These are phyloP conservation scores for Glossophaga mutica DNA, from an alignment of 2,797 vertebrate genomes.

Conservation along the genomic window DNA sequence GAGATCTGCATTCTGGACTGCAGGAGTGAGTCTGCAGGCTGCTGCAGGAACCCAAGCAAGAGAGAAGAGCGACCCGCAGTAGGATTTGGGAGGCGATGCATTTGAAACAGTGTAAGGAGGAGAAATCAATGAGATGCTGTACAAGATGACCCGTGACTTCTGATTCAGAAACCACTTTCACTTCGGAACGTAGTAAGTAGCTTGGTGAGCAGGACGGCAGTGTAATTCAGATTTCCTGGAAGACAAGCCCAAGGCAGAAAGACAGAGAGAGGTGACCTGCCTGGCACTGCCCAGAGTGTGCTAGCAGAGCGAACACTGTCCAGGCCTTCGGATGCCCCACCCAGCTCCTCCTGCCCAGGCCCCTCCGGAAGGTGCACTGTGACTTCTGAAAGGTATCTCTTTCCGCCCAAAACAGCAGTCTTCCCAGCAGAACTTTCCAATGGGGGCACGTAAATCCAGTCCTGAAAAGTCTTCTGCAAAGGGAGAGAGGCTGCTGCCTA, in stretches of 20 bases:
- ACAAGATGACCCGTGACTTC: fast-evolving
- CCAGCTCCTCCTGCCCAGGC: background rate
- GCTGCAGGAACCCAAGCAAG: fast-evolving
- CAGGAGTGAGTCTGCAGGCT: background rate
- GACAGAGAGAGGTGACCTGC: background rate
- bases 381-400: background rate
- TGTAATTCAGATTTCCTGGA: background rate
- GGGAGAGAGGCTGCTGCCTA: background rate
- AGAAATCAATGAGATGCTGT: background rate
- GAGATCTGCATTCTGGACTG: background rate
- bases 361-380: background rate
- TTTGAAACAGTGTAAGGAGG: no score
- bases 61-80: background rate
- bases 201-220: background rate
- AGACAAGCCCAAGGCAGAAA: background rate
- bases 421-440: background rate
- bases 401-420: background rate
- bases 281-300: background rate
- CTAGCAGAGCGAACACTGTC: background rate
- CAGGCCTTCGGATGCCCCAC: background rate
- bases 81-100: background rate
- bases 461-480: background rate
- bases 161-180: background rate
- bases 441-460: background rate
- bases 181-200: background rate